These are phyloP conservation scores for Elachura formosa DNA, from an alignment of 2,113 vertebrate genomes.

Conservation along the genomic window DNA sequence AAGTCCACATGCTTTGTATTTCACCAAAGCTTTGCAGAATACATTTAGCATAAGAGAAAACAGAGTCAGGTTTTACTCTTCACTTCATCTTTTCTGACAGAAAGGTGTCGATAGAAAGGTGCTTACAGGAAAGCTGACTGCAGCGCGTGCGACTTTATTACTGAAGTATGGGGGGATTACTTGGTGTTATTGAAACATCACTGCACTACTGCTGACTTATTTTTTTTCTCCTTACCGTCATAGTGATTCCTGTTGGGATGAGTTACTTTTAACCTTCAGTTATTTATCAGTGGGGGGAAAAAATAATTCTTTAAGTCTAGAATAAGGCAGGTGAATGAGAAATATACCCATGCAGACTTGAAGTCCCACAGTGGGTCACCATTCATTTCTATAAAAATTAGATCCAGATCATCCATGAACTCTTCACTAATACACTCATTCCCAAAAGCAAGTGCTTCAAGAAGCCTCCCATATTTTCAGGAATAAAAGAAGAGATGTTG, in stretches of 20 bases:
- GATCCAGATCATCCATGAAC: not conserved
- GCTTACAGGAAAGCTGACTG: constrained; percentile 22
- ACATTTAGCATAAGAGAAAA: constrained; percentile 37
- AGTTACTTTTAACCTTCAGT: not conserved
- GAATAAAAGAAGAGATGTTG: not conserved
- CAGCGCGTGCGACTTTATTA: constrained; percentile 39
- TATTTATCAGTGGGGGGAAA: not conserved
- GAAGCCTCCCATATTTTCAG: not conserved
- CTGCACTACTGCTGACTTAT: not conserved
- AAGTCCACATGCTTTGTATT: constrained; percentile 12
- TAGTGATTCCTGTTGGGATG: not conserved
- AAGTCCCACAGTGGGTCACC: not conserved
- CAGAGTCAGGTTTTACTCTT: constrained; percentile 13
- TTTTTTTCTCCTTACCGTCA: not conserved
- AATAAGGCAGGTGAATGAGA: not conserved
- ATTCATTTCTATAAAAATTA: constrained; percentile 4
- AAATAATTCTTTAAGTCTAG: not conserved
- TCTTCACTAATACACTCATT: not conserved
- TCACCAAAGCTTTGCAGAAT: constrained; percentile 39
- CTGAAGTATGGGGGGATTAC: not conserved
- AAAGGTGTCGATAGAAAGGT: constrained; percentile 46
- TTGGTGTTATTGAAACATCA: constrained; percentile 8
- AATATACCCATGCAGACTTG: not conserved
- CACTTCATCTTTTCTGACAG: constrained; percentile 57
- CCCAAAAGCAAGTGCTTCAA: not conserved